Base-by-base conservation (phyloP, 1,140 invertebrate species). In the Drosophila kurseongensis region DNA sequence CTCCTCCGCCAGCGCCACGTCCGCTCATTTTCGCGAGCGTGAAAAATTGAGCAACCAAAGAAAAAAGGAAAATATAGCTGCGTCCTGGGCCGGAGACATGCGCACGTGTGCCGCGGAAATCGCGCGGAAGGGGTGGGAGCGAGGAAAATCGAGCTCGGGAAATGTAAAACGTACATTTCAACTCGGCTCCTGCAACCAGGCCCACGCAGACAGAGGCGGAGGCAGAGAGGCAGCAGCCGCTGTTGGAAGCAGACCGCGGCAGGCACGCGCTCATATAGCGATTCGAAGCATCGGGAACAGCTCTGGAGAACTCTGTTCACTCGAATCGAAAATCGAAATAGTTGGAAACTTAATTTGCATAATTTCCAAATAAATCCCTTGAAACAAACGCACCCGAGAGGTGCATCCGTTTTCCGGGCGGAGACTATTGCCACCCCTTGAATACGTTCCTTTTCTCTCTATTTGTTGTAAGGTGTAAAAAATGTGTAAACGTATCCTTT, bases 21-120 rank as follows among this genome's bases (percentile, higher is more conserved):
- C 75, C 83, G 80, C 83, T 88, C 84, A 89, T 89, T 90, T 89
- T 89, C 84, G 84, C 84, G 85, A 89, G 84, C 85, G 76, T 90
- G 80, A 78, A 84, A 88, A 89, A 89, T 66, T 67, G 80, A 84
- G 80, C 51, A 77, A 44, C 68, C 65, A 69, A 42, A 42, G 59
- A 60, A 68, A 61, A 78, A 82, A 62, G 52, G 63, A 88, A 79
- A 76, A 79, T 80, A 69, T 63, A 86, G 67, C 79, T 58, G 47
- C 57, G 62, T 67, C 42, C 60, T 63, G 75, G 83, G 65, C 69
- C 78, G 66, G 61, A 71, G 84, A 90, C 84, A 89, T 89, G 84
- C 84, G 84, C 84, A 89, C 84, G 80, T 90, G 80, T 72, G 76
- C 73, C 38, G 66, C 36, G 42, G 18, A 48, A 42, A 58, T 16